Conservation (phyloP, 2,113 vertebrate genomes). For the Ophiodon elongatus region DNA sequence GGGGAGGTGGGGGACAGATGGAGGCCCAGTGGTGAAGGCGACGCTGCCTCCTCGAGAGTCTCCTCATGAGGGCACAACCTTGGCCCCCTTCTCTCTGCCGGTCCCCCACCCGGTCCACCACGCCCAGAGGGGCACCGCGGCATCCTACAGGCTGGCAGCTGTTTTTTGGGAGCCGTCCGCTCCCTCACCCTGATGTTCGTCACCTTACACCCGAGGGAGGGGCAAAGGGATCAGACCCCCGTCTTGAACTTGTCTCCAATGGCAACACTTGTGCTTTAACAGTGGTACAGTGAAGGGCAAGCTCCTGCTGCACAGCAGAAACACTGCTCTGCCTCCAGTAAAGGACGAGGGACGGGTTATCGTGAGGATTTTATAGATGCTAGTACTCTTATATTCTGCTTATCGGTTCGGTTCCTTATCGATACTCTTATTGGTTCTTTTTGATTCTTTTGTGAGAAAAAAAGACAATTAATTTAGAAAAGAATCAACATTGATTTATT, state of each 20-base stretch:
- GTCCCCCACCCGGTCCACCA: constrained; percentile 53
- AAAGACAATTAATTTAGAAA: too few relatives aligned
- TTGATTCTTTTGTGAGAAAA: too few relatives aligned
- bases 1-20: constrained; percentile 70
- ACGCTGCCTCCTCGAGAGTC: constrained; percentile 54
- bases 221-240: constrained; percentile 42
- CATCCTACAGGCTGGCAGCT: constrained; percentile 81
- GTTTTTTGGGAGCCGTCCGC: constrained; percentile 69
- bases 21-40: constrained; percentile 69
- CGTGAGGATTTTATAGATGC: neutral
- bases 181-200: constrained; percentile 60
- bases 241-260: constrained; percentile 44
- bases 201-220: constrained; percentile 58
- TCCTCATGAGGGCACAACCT: constrained; percentile 69
- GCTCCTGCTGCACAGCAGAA: constrained; percentile 22
- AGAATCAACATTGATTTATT: too few relatives aligned
- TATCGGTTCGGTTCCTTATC: too few relatives aligned
- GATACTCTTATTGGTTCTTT: too few relatives aligned
- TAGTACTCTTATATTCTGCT: too few relatives aligned
- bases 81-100: constrained; percentile 56
- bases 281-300: constrained; percentile 52
- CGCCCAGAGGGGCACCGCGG: constrained; percentile 70
- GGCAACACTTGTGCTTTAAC: constrained; percentile 18
- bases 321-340: constrained; percentile 17
- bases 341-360: constrained; percentile 35